Percentiles rank a stretch among this genome's conserved stretches.
phyloP scores from a whole-genome alignment of 2,797 vertebrate species.

The Serranus cabrilla region DNA sequence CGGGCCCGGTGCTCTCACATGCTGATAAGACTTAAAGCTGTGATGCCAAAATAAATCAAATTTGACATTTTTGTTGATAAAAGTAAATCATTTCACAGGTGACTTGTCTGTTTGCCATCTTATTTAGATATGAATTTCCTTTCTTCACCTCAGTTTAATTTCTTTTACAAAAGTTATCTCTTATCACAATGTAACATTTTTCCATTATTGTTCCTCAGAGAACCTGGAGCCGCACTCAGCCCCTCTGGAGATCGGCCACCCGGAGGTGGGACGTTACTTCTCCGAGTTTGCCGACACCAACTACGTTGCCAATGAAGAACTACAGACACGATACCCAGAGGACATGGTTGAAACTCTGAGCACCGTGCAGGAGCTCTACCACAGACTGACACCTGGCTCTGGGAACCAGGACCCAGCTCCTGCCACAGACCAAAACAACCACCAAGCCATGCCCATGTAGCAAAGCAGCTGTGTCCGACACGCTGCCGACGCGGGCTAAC shows the following conservation, averaged over 20 bases:
- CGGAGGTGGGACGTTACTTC: constrained; percentile 96
- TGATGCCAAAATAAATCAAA: not conserved
- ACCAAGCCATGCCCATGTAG: constrained; percentile 70
- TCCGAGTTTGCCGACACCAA: constrained; percentile 90
- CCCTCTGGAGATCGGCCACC: constrained; percentile 94
- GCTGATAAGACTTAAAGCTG: not conserved
- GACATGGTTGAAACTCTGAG: constrained; percentile 88
- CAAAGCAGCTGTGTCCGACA: constrained; percentile 7
- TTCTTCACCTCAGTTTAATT: too few species aligned
- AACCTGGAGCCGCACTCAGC: constrained; percentile 93
- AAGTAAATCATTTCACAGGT: not conserved
- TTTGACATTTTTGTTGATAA: not conserved
- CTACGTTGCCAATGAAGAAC: constrained; percentile 93
- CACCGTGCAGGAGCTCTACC: constrained; percentile 89
- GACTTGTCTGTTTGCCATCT: not conserved
- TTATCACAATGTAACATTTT: not conserved
- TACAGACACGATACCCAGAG: constrained; percentile 92
- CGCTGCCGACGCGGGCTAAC: constrained; percentile 5
- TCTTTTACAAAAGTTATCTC: not conserved
- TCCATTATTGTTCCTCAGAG: constrained; percentile 80
- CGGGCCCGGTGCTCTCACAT: not conserved
- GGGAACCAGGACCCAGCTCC: constrained; percentile 60
- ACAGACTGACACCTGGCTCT: constrained; percentile 66
- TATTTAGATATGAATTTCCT: too few species aligned
- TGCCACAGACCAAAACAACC: constrained; percentile 68